phyloP scores from a whole-genome alignment of 2,113 vertebrate genomes.

The Chloropsis cyanopogon region DNA sequence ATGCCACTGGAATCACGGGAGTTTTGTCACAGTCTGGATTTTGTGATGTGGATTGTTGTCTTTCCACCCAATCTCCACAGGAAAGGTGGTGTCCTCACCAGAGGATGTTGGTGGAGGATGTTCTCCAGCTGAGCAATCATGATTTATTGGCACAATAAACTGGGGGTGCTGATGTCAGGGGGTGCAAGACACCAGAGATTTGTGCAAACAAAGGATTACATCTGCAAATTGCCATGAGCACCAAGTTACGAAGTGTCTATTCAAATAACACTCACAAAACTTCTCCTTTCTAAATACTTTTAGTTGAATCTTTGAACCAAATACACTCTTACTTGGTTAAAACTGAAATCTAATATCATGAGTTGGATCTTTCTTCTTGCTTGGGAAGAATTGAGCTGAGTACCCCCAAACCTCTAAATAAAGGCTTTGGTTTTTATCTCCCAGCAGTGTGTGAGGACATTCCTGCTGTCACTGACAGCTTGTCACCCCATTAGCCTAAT shows the following conservation, averaged over 20 bases:
- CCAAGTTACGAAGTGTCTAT: background rate
- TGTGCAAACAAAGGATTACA: background rate
- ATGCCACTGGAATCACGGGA: background rate
- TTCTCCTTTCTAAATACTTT: background rate
- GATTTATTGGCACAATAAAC: background rate
- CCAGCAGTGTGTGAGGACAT: constrained; percentile 28
- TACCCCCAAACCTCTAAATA: constrained; percentile 45
- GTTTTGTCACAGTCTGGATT: background rate
- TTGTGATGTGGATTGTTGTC: background rate
- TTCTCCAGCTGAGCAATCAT: background rate
- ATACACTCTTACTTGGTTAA: background rate
- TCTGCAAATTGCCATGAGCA: background rate
- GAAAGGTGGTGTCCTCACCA: background rate
- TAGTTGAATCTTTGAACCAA: background rate
- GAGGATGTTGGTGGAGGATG: background rate
- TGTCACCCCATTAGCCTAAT: background rate
- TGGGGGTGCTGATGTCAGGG: background rate
- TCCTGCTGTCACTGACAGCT: background rate
- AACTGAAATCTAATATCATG: constrained; percentile 8
- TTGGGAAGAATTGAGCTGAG: constrained; percentile 57
- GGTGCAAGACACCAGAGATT: background rate
- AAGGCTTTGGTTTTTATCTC: constrained; percentile 41
- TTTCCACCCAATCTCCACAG: background rate
- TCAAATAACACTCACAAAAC: background rate
- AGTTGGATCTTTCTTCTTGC: background rate